Base-by-base conservation (phyloP, 1,140 invertebrate species). In the Polypedilum vanderplanki region DNA sequence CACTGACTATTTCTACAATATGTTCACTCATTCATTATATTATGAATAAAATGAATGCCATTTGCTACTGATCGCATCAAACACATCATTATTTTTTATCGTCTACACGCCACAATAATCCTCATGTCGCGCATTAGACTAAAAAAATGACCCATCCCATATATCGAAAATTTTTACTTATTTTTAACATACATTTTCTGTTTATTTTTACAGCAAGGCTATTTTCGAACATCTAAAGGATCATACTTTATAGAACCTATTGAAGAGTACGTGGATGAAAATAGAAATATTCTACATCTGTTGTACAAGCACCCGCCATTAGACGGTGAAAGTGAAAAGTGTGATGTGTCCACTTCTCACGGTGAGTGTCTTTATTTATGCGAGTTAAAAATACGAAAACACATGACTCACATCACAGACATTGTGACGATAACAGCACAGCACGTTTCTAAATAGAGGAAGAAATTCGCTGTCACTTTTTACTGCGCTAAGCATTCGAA, bases 191-290 rank as follows among this genome's bases (percentile, higher is more conserved):
- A 12, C 7, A 20, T 20, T 74, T 74, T 75, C 1, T 75, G 76
- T 77, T 78, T 78, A 79, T 77, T 75, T 78, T 82, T 83, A 22
- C 80, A 90, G 89, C 88, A 85, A 75, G 89, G 89, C 75, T 88
- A 88, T 80, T 86, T 90, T 77, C 86, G 85, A 78, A 88, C 88
- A 15, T 85, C 87, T 73, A 84, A 83, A 75, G 88, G 87, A 73
- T 87, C 84, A 78, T 88, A 86, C 81, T 86, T 89, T 77, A 89
- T 90, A 77, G 86, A 90, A 77, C 88, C 89, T 15, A 82, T 84
- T 70, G 84, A 86, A 76, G 80, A 83, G 75, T 86, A 79, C 74
- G 80, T 77, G 7, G 78, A 80, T 75, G 75, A 75, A 22, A 67
- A 75, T 67, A 67, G 65, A 64, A 76, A 80, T 76, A 77, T 81